Percentiles rank a stretch among this genome's conserved stretches.
These are phyloP conservation scores for Salvelinus namaycush DNA, from an alignment of 2,113 vertebrate genomes.

Conservation along the genomic window DNA sequence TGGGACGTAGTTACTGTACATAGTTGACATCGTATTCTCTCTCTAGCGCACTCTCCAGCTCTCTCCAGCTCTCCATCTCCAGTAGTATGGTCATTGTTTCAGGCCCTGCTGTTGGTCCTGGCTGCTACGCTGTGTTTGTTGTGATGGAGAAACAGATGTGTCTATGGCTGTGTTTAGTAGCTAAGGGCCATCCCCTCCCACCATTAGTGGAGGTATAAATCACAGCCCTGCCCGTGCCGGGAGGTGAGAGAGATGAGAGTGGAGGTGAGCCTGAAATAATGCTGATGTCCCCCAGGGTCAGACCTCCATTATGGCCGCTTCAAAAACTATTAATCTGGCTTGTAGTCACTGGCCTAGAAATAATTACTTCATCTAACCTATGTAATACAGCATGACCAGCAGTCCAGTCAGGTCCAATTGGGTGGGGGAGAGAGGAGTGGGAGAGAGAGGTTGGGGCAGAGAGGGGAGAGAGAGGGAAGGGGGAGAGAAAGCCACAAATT, in stretches of 20 bases:
- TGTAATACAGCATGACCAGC: conserved; percentile 80
- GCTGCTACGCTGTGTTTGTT: conserved; percentile 4
- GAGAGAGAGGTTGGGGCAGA: conserved; percentile 24
- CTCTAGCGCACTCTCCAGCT: too few relatives aligned
- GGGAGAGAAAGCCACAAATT: conserved; percentile 66
- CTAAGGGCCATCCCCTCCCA: conserved; percentile 51
- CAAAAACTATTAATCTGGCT: conserved; percentile 93
- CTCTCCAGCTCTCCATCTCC: not conserved
- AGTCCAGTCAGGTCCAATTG: conserved; percentile 78
- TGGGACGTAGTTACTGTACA: too few relatives aligned
- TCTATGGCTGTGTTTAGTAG: not conserved
- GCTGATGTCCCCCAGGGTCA: conserved; percentile 85
- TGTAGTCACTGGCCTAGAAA: conserved; percentile 87
- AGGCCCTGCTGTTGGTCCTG: not conserved
- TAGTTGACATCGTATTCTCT: not conserved
- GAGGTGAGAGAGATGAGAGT: conserved; percentile 88
- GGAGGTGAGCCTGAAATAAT: conserved; percentile 91
- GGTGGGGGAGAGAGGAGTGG: conserved; percentile 48
- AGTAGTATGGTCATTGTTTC: not conserved
- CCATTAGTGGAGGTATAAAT: conserved; percentile 82
- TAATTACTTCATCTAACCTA: conserved; percentile 88
- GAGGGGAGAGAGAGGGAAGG: not conserved
- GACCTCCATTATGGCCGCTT: conserved; percentile 89
- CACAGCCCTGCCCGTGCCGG: conserved; percentile 81
- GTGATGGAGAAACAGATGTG: conserved; percentile 19